phyloP scores from a whole-genome alignment of 2,113 vertebrate species.

The Tor tambroides region DNA sequence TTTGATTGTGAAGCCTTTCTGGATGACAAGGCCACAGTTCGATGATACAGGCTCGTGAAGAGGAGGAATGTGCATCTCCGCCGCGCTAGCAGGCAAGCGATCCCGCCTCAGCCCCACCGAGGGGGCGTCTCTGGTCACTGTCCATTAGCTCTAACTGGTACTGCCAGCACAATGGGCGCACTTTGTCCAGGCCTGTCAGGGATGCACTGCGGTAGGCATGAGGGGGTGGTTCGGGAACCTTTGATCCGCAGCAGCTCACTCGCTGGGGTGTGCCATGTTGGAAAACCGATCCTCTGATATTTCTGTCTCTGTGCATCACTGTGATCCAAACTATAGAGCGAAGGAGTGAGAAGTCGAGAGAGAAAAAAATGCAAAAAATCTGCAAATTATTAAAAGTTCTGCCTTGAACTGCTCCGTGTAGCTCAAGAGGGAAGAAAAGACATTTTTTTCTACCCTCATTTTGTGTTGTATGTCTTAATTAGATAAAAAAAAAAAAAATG shows the following conservation, averaged over 20 bases:
- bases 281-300: conserved; percentile 75
- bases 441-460: conserved; percentile 25
- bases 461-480: conserved; percentile 63
- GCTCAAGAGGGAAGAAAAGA: background rate
- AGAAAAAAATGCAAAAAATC: conserved; percentile 50
- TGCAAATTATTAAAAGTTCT: conserved; percentile 65
- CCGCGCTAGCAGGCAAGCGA: conserved; percentile 14
- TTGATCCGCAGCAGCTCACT: conserved; percentile 75
- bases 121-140: conserved; percentile 68
- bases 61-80: conserved; percentile 46
- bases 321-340: conserved; percentile 37
- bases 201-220: conserved; percentile 75
- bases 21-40: conserved; percentile 26
- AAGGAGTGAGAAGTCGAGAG: background rate
- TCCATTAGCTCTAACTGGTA: conserved; percentile 75
- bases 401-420: conserved; percentile 54
- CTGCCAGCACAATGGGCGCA: conserved; percentile 73
- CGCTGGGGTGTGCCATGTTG: conserved; percentile 77
- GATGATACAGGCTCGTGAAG: conserved; percentile 55
- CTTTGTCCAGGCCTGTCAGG: conserved; percentile 72
- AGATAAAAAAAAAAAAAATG: conserved; percentile 59
- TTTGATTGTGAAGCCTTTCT: conserved; percentile 37
- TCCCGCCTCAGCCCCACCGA: conserved; percentile 25
- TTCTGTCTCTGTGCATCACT: conserved; percentile 60
- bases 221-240: conserved; percentile 58